Base-by-base conservation (phyloP, 2,797 vertebrate species). In the Cynodonichthys magdalenae region DNA sequence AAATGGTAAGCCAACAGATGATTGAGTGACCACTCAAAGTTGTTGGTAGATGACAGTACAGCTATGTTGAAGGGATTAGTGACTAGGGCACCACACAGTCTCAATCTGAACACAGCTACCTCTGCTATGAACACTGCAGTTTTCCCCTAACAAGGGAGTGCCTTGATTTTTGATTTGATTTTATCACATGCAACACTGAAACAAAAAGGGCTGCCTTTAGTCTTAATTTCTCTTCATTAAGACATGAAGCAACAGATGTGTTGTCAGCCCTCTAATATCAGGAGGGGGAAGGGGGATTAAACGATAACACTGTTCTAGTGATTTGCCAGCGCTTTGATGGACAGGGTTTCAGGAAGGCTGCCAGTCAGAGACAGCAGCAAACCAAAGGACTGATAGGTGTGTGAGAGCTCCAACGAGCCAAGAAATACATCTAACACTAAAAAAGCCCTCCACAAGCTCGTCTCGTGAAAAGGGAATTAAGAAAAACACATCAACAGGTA, bases 321-420 rank as follows among this genome's bases (percentile, higher is more conserved):
- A 93, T 93, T 93, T 90, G 91, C 82, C 82, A 87, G 83, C 4
- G 74, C 81, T 91, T 89, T 85, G 86, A 87, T 83, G 74, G 71
- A 77, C 60, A 70, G 66, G 77, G 59, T 73, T 76, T 92, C 86
- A 92, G 71, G 84, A 84, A 86, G 74, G 42, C 54, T 71, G 79
- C 58, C 80, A 78, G 84, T 80, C 56, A 64, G 56, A 81, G 56
- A 66, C 74, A 53, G 54, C 78, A 17, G 62, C 71, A 29, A 28
- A 62, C 46, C 27, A 52, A 64, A 81, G 67, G 68, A 74, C 75
- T 53, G 49, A 80, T 79, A 84, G 68, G 34, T 52, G 54, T 73
- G 63, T 83, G 61, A 78, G 45, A 49, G 59, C 55, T 79, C n/a
- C 54, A 59, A 11, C 24, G 10, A 48, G 60, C 51, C 49, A 59